phyloP scores from a whole-genome alignment of 2,888 invertebrate genomes.

The Cabera pusaria region DNA sequence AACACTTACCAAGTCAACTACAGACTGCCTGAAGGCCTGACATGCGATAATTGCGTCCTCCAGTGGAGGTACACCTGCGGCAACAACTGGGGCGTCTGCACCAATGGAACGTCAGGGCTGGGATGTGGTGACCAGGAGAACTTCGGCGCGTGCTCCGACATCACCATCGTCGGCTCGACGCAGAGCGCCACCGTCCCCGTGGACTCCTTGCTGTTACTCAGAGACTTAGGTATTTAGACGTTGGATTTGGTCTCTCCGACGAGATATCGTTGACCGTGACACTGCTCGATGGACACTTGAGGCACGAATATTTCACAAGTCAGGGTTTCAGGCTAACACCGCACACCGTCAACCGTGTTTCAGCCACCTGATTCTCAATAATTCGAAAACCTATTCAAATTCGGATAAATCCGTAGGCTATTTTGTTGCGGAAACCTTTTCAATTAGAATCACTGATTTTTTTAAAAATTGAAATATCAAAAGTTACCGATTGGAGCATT shows the following conservation, averaged over 20 bases:
- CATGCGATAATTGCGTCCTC: conserved; percentile 91
- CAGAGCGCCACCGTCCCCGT: too few relatives aligned
- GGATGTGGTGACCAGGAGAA: conserved; percentile 95
- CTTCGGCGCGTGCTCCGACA: conserved; percentile 92
- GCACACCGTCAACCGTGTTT: too few relatives aligned
- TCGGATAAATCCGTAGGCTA: too few relatives aligned
- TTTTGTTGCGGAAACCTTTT: too few relatives aligned
- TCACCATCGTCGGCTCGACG: conserved; percentile 81
- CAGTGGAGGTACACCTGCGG: conserved; percentile 95
- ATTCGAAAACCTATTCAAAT: too few relatives aligned
- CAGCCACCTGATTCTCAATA: too few relatives aligned
- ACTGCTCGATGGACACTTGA: background rate
- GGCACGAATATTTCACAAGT: conserved; percentile 2
- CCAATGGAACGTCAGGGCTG: conserved; percentile 87
- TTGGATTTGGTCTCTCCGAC: too few relatives aligned
- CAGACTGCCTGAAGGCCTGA: conserved; percentile 82
- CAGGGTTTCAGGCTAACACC: too few relatives aligned
- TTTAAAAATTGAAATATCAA: too few relatives aligned
- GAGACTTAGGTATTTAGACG: conserved; percentile 27
- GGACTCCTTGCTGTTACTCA: conserved; percentile 21
- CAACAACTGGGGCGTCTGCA: conserved; percentile 91
- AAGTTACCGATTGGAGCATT: too few relatives aligned
- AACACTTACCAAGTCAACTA: conserved; percentile 87
- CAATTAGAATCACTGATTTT: too few relatives aligned
- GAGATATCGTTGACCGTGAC: background rate